Percentiles rank a stretch among this genome's conserved stretches.
Evolutionary conservation across 2,888 invertebrate species (phyloP).

Genomic region (Antitype chi): DNA sequence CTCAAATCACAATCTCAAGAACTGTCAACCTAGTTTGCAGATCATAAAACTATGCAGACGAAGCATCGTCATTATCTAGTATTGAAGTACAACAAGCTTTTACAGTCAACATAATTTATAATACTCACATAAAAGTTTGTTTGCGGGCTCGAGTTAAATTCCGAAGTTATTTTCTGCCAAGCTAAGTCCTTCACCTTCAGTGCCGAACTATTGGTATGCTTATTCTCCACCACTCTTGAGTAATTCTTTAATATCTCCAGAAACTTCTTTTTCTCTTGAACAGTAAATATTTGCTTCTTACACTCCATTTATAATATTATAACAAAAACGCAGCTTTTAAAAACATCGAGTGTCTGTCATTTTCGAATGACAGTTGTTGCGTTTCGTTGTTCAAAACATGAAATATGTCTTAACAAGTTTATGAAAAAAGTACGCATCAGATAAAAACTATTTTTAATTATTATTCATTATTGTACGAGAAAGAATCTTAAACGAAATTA

Average conservation of each 20-base stretch:
- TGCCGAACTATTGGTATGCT: constrained; percentile 31
- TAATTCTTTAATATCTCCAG: constrained; percentile 50
- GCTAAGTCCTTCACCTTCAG: constrained; percentile 41
- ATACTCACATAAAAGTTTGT: constrained; percentile 36
- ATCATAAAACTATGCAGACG: too few species aligned
- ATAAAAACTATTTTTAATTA: background rate
- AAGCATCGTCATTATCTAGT: background rate
- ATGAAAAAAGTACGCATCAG: background rate
- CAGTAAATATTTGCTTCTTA: constrained; percentile 38
- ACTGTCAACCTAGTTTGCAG: background rate
- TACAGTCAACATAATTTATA: background rate
- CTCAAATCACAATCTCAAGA: constrained; percentile 29
- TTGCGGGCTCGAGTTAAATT: constrained; percentile 43
- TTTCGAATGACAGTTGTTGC: constrained; percentile 34
- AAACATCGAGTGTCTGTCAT: constrained; percentile 11
- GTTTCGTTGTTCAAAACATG: constrained; percentile 42
- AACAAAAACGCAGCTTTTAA: background rate
- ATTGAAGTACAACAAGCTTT: background rate
- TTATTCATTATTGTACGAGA: background rate
- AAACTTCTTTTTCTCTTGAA: constrained; percentile 42
- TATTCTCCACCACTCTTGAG: constrained; percentile 39
- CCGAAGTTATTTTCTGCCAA: constrained; percentile 47
- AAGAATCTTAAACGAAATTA: background rate
- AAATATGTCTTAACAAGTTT: constrained; percentile 1
- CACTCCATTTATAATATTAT: constrained; percentile 34